phyloP scores from a whole-genome alignment of 2,113 vertebrate genomes.

The Antennarius striatus region DNA sequence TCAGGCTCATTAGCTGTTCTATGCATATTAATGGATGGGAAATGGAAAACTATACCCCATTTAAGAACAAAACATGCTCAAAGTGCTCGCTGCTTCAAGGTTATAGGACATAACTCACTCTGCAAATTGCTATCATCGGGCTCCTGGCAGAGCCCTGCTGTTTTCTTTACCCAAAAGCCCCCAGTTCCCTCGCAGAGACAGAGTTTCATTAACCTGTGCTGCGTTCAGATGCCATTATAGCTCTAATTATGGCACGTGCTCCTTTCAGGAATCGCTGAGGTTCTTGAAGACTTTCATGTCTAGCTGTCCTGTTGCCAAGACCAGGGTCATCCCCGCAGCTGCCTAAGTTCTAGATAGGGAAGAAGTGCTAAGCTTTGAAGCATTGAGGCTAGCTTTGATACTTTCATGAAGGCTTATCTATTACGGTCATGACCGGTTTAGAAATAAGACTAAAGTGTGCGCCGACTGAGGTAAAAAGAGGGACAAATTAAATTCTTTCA shows the following conservation, averaged over 20 bases:
- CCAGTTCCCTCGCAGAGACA: conserved; percentile 74
- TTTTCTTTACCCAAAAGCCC: conserved; percentile 80
- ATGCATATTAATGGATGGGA: conserved; percentile 83
- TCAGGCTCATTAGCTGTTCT: conserved; percentile 81
- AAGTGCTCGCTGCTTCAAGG: conserved; percentile 70
- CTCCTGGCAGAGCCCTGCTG: conserved; percentile 81
- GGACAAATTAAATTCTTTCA: conserved; percentile 75
- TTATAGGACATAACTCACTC: conserved; percentile 82
- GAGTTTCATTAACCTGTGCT: conserved; percentile 80
- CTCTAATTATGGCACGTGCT: conserved; percentile 81
- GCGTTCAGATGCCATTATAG: conserved; percentile 81
- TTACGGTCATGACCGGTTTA: conserved; percentile 72
- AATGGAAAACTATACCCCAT: conserved; percentile 80
- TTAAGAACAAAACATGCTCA: conserved; percentile 78
- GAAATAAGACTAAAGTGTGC: conserved; percentile 67
- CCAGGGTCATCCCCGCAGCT: conserved; percentile 62
- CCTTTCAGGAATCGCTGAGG: conserved; percentile 67
- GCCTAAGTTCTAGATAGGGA: conserved; percentile 45
- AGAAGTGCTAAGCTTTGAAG: conserved; percentile 66
- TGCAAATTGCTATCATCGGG: conserved; percentile 82
- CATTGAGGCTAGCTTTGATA: conserved; percentile 74
- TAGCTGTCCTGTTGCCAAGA: conserved; percentile 68
- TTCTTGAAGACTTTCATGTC: conserved; percentile 70
- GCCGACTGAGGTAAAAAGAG: conserved; percentile 64
- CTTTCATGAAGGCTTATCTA: conserved; percentile 71